These are phyloP conservation scores for Drosophila insularis DNA, from an alignment of 1,140 invertebrate species.

Conservation along the genomic window DNA sequence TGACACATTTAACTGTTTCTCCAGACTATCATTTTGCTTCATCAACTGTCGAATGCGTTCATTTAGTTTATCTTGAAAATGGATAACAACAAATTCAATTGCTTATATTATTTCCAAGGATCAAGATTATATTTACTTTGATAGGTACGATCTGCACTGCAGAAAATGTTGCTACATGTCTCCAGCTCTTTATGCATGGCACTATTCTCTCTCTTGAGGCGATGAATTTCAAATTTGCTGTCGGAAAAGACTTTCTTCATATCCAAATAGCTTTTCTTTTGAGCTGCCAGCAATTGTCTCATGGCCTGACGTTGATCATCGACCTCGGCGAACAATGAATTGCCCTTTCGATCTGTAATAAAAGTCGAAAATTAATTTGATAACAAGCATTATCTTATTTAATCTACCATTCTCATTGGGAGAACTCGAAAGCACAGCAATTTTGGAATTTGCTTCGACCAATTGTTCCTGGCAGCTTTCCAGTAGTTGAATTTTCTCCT, in stretches of 20 bases:
- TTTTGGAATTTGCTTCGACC: slow-evolving; percentile 72
- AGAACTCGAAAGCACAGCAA: slow-evolving; percentile 54
- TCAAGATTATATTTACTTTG: slow-evolving; percentile 48
- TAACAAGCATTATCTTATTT: too few relatives aligned
- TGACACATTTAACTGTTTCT: slow-evolving; percentile 54
- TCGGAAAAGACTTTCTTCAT: slow-evolving; percentile 80
- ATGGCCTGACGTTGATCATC: slow-evolving; percentile 83
- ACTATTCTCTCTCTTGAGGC: slow-evolving; percentile 82
- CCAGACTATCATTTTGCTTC: slow-evolving; percentile 62
- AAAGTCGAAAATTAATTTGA: background rate
- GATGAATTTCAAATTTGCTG: slow-evolving; percentile 82
- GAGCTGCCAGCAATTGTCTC: slow-evolving; percentile 75
- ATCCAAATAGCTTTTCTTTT: slow-evolving; percentile 82
- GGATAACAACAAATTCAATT: too few relatives aligned
- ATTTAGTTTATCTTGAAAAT: slow-evolving; percentile 68
- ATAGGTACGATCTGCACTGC: slow-evolving; percentile 73
- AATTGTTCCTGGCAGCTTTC: slow-evolving; percentile 76
- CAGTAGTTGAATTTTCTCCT: slow-evolving; percentile 70
- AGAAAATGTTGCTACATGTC: slow-evolving; percentile 76
- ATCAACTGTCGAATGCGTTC: slow-evolving; percentile 69
- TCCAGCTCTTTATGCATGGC: slow-evolving; percentile 76
- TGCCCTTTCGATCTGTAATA: slow-evolving; percentile 81
- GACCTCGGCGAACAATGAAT: slow-evolving; percentile 84
- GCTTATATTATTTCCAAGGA: too few relatives aligned
- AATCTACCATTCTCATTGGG: slow-evolving; percentile 62